phyloP scores from a whole-genome alignment of 2,888 invertebrate genomes.

The Pachliopta kotzebuea region DNA sequence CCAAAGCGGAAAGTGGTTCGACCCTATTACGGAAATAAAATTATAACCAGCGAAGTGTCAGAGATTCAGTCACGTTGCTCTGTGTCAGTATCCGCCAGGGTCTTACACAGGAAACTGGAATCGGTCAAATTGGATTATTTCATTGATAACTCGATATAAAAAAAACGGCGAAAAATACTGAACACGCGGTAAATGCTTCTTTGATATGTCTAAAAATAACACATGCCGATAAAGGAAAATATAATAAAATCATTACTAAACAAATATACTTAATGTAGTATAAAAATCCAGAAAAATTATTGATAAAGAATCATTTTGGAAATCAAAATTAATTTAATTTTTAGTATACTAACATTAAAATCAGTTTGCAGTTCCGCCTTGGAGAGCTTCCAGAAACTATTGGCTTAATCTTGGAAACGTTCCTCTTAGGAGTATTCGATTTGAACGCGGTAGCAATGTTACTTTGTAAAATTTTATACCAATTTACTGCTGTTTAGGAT shows the following conservation, averaged over 20 bases:
- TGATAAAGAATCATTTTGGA: not conserved
- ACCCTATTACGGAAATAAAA: slow-evolving; percentile 40
- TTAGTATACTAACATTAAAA: slow-evolving; percentile 18
- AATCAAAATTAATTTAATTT: slow-evolving; percentile 10
- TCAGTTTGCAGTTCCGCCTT: slow-evolving; percentile 22
- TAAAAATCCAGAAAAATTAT: too few species aligned
- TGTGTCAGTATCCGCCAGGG: slow-evolving; percentile 59
- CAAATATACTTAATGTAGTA: too few species aligned
- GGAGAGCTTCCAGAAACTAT: slow-evolving; percentile 21
- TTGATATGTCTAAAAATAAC: not conserved
- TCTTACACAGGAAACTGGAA: slow-evolving; percentile 44
- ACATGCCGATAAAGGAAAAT: not conserved
- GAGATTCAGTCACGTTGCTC: slow-evolving; percentile 66
- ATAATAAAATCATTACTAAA: not conserved
- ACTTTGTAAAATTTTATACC: not conserved
- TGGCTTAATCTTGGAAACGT: slow-evolving; percentile 25
- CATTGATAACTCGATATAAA: slow-evolving; percentile 54
- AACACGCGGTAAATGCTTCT: not conserved
- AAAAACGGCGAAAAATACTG: not conserved
- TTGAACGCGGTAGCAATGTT: slow-evolving; percentile 13
- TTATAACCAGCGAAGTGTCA: slow-evolving; percentile 54
- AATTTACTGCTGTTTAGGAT: too few species aligned
- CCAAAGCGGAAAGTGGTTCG: slow-evolving; percentile 3
- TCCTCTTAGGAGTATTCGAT: slow-evolving; percentile 22
- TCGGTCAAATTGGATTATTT: slow-evolving; percentile 61